phyloP scores from a whole-genome alignment of 1,140 invertebrate genomes.

The Asobara japonica region DNA sequence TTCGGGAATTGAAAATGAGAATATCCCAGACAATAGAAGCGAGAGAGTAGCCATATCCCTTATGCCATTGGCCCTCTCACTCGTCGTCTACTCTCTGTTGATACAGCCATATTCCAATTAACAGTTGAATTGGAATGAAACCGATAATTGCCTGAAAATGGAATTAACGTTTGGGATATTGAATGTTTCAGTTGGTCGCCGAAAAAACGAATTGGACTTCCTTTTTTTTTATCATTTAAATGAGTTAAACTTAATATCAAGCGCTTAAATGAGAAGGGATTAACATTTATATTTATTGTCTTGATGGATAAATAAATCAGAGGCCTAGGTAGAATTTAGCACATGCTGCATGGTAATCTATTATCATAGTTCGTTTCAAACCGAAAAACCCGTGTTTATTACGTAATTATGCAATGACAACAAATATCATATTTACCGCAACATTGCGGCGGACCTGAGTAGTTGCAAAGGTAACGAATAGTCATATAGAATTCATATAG shows the following conservation, averaged over 20 bases:
- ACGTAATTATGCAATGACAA: too few species aligned
- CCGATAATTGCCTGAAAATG: slow-evolving; percentile 59
- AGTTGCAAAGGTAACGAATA: too few species aligned
- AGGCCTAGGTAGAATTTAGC: too few species aligned
- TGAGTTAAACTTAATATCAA: background rate
- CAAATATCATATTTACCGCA: too few species aligned
- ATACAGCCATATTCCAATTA: slow-evolving; percentile 47
- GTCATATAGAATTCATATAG: too few species aligned
- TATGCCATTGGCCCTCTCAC: background rate
- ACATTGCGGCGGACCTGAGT: too few species aligned
- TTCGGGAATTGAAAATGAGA: slow-evolving; percentile 15
- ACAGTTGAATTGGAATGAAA: slow-evolving; percentile 60
- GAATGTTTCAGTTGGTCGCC: slow-evolving; percentile 47
- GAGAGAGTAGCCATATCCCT: slow-evolving; percentile 1
- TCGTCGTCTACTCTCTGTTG: background rate
- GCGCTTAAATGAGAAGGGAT: background rate
- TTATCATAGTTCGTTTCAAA: too few species aligned
- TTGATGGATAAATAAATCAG: too few species aligned
- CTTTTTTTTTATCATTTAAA: background rate
- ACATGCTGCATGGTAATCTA: too few species aligned
- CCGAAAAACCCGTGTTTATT: too few species aligned
- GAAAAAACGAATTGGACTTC: background rate
- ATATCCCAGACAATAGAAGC: slow-evolving; percentile 15
- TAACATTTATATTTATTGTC: too few species aligned
- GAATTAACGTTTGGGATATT: slow-evolving; percentile 50